Percentiles rank a stretch among this genome's conserved stretches.
Evolutionary conservation across 2,888 invertebrate genomes (phyloP).

Genomic region (Thysanoteuthis rhombus): DNA sequence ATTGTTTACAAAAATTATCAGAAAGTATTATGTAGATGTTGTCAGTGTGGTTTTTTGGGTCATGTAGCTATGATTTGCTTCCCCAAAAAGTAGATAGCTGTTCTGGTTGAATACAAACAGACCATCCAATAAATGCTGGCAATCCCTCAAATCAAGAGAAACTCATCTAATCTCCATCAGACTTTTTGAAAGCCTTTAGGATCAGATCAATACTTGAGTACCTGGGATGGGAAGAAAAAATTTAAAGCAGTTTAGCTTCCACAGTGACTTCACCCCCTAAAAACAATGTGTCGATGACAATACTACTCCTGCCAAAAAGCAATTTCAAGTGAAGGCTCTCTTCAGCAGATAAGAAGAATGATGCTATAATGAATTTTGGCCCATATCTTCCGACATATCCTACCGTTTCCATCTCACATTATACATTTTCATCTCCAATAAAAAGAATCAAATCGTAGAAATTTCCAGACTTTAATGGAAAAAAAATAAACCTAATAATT

Average conservation of each 20-base stretch:
- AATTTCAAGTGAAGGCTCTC: background rate
- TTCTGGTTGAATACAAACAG: background rate
- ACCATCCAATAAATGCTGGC: background rate
- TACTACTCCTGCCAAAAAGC: background rate
- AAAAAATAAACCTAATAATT: too few species aligned
- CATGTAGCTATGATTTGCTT: background rate
- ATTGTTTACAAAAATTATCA: too few species aligned
- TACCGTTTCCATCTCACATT: background rate
- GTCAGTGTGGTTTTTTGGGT: background rate
- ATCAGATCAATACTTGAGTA: background rate
- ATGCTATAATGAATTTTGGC: background rate
- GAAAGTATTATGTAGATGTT: background rate
- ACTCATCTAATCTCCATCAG: background rate
- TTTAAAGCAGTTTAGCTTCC: background rate
- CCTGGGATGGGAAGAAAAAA: background rate
- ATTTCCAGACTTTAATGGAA: background rate
- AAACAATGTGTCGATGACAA: background rate
- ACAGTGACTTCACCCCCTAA: background rate
- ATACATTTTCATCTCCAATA: background rate
- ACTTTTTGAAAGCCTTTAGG: background rate
- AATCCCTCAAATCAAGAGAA: slow-evolving; percentile 12
- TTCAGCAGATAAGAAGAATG: background rate
- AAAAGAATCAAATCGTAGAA: background rate
- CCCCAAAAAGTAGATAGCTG: background rate
- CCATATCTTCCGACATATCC: background rate